These are phyloP conservation scores for Paracentrotus lividus DNA, from an alignment of 53 echinoderm and acorn worm species.

Conservation along the genomic window DNA sequence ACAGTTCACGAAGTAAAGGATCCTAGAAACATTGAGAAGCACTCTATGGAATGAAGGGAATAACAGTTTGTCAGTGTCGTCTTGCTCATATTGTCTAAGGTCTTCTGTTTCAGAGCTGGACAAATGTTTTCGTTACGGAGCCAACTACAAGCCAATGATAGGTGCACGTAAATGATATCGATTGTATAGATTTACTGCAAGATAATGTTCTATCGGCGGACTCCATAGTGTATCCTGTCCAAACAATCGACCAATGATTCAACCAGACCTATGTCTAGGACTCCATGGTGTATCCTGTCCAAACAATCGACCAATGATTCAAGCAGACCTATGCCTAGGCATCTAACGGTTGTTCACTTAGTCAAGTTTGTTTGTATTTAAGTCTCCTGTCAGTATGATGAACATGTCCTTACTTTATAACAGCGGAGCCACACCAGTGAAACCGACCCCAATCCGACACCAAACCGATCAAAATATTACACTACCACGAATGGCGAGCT, in stretches of 20 bases:
- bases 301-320: slow-evolving; percentile 8
- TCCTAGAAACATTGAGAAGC: not conserved
- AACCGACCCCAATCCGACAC: too few relatives aligned
- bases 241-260: slow-evolving; percentile 17
- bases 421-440: too few relatives aligned
- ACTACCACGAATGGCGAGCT: too few relatives aligned
- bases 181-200: not conserved
- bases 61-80: not conserved
- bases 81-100: not conserved
- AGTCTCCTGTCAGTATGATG: not conserved
- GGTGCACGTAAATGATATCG: slow-evolving; percentile 1
- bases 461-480: too few relatives aligned
- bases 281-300: not conserved
- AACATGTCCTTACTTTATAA: slow-evolving; percentile 12
- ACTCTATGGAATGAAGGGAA: not conserved
- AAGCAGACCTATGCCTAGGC: not conserved
- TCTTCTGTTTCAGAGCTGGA: not conserved
- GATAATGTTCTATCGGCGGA: not conserved
- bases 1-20: not conserved
- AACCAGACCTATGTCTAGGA: not conserved
- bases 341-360: not conserved
- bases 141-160: not conserved
- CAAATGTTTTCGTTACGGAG: not conserved
- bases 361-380: slow-evolving; percentile 15
- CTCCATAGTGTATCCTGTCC: not conserved